Evolutionary conservation across 2,797 vertebrate species (phyloP), one percentile per base, ranked within the genome.

Genomic region (Hyperoplus lanceolatus): DNA sequence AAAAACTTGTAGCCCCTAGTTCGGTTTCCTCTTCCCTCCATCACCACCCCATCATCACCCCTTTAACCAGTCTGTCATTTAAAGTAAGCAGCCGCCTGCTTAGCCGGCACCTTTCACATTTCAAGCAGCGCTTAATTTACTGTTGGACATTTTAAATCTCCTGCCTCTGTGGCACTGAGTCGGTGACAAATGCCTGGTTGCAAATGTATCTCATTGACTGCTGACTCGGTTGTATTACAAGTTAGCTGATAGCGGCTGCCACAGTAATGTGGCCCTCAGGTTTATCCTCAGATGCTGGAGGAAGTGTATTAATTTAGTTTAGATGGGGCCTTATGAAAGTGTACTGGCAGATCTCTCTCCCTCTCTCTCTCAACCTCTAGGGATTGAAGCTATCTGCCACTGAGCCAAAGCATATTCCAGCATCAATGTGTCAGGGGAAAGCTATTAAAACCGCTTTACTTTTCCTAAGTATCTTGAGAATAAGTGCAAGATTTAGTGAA

Each of bases 401-500:
- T 68, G 77, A 87, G 85, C 90, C 82, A 56, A 78, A 92, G 91
- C 87, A 93, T 91, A 90, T 93, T 93, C 90, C 81, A 77, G 78
- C 86, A 92, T 90, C 89, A 90, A 90, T 87, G 91, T 94, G 94
- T 95, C 94, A 92, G 82, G 85, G 84, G 80, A 91, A 94, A 92
- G 91, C 91, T 93, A 94, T 94, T 95, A 94, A 93, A 93, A 91
- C 90, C 70, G 91, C 93, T 93, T 92, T 86, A 92, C 94, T 94
- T 93, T 91, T 92, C 86, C 88, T 92, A 94, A 94, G 92, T 88
- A 91, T 93, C 88, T 90, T 81, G 83, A 93, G 88, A 92, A 94
- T 95, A 95, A 95, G 94, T 92, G 92, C 87, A 84, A 81, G 94
- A 90, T 93, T 94, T 92, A 94, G 92, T 90, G 87, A 93, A 95